Evolutionary conservation across 2,113 vertebrate genomes (phyloP).

Genomic region (Trachemys scripta): DNA sequence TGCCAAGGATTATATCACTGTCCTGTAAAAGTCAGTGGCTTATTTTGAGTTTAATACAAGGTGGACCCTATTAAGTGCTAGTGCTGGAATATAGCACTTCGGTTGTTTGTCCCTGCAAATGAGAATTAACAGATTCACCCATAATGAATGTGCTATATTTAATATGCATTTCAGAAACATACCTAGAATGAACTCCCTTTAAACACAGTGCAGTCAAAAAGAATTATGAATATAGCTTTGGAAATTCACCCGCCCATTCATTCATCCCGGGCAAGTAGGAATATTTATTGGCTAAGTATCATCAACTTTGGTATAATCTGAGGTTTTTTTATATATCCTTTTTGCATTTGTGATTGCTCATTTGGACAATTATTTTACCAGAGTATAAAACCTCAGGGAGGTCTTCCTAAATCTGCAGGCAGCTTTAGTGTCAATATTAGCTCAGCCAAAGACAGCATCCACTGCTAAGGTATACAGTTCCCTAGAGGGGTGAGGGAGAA

Average conservation of each 20-base stretch:
- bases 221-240: conserved; percentile 2
- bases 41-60: background rate
- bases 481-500: too few relatives aligned
- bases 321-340: too few relatives aligned
- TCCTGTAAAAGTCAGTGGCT: background rate
- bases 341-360: too few relatives aligned
- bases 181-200: background rate
- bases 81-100: background rate
- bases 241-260: background rate
- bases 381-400: too few relatives aligned
- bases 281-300: background rate
- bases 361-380: too few relatives aligned
- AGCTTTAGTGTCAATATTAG: too few relatives aligned
- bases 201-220: background rate
- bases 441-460: too few relatives aligned
- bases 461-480: too few relatives aligned
- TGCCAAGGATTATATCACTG: background rate
- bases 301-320: background rate
- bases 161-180: background rate
- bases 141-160: background rate
- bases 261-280: background rate
- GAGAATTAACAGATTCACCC: background rate
- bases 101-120: background rate
- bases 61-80: background rate
- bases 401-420: too few relatives aligned